Evolutionary conservation across 2,797 vertebrate genomes (phyloP).

Genomic region (Mormyrops boulengeri): DNA sequence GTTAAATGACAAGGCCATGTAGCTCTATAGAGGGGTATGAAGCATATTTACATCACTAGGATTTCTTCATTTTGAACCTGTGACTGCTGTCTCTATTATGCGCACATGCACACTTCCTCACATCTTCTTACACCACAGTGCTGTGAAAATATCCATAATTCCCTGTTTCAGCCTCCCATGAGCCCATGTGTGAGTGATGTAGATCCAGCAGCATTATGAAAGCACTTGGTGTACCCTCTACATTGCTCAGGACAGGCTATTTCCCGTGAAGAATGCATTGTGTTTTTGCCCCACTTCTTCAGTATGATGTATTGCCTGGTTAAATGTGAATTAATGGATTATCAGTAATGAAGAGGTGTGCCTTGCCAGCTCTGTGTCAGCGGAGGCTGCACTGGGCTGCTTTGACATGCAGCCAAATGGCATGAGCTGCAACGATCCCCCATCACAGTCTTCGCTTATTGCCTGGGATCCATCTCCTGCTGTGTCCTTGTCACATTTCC

Average conservation of each 20-base stretch:
- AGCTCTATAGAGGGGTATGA: neutral
- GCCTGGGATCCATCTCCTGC: neutral
- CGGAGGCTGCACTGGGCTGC: neutral
- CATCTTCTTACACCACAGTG: neutral
- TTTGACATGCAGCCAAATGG: conserved; percentile 9
- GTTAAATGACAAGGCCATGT: neutral
- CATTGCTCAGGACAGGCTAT: neutral
- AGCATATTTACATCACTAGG: neutral
- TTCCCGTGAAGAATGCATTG: neutral
- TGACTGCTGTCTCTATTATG: neutral
- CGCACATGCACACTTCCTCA: neutral
- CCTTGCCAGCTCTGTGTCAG: neutral
- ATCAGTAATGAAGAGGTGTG: conserved; percentile 12
- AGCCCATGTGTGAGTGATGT: neutral
- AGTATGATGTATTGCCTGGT: neutral
- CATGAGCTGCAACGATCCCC: neutral
- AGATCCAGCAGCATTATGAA: neutral
- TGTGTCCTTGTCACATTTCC: neutral
- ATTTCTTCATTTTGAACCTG: neutral
- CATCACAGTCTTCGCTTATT: neutral
- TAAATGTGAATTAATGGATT: conserved; percentile 18
- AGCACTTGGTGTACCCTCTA: neutral
- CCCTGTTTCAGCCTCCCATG: neutral
- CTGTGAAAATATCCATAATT: neutral
- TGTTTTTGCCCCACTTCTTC: neutral